phyloP scores from a whole-genome alignment of 2,797 vertebrate species.

The Tapera naevia region DNA sequence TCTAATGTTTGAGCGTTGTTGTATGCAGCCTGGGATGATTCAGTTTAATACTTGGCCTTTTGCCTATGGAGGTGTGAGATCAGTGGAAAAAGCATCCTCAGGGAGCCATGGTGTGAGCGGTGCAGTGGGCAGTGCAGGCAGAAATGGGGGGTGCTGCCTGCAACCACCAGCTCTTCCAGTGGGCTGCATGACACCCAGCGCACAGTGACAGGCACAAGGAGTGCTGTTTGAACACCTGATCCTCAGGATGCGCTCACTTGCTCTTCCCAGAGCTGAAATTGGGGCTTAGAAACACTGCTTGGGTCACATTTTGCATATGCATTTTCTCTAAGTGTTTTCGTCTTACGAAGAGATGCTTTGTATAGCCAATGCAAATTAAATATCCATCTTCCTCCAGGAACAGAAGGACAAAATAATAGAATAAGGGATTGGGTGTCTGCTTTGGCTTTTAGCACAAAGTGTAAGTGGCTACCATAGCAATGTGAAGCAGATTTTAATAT shows the following conservation, averaged over 20 bases:
- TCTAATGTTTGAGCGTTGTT: neutral
- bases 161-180: fast-evolving
- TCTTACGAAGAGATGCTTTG: neutral
- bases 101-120: fast-evolving
- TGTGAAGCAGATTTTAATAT: neutral
- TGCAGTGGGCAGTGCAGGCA: neutral
- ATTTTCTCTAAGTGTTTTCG: neutral
- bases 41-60: neutral
- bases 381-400: neutral
- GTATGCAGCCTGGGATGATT: neutral
- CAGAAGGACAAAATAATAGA: neutral
- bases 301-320: neutral
- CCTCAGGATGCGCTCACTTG: neutral
- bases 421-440: neutral
- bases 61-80: neutral
- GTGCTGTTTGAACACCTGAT: fast-evolving
- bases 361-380: neutral
- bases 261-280: neutral
- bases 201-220: neutral
- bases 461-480: constrained; percentile 34
- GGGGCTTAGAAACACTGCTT: neutral
- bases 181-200: neutral
- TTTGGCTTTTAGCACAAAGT: neutral
- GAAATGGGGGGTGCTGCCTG: fast-evolving
- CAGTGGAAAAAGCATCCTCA: neutral